Evolutionary conservation across 1,140 invertebrate genomes (phyloP).

Genomic region (Chlorops oryzae): DNA sequence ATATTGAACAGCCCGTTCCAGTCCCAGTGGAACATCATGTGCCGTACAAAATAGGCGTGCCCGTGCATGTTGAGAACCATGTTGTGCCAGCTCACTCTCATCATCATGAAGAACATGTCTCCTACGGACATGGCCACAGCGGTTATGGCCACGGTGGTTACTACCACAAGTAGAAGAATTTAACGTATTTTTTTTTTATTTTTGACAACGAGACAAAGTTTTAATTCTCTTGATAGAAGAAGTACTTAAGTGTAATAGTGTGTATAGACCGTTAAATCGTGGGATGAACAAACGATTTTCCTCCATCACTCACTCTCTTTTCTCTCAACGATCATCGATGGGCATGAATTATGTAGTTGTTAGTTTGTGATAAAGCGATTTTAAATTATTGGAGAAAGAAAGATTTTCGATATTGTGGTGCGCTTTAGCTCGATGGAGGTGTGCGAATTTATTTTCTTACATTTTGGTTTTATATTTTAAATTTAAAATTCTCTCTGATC

Average conservation of each 20-base stretch:
- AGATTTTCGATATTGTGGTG: no score
- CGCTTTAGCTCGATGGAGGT: background rate
- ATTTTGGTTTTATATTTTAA: background rate
- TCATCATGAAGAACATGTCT: constrained; percentile 24
- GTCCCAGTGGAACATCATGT: constrained; percentile 54
- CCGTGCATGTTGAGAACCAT: constrained; percentile 49
- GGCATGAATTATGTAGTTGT: constrained; percentile 11
- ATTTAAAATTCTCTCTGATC: no score
- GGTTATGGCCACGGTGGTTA: constrained; percentile 31
- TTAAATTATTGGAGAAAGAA: constrained; percentile 4
- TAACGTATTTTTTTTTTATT: no score
- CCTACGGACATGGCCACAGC: constrained; percentile 19
- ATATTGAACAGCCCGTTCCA: constrained; percentile 56
- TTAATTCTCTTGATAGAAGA: no score
- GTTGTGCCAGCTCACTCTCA: constrained; percentile 21
- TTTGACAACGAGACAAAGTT: no score
- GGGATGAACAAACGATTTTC: no score
- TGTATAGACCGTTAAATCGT: no score
- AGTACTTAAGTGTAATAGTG: no score
- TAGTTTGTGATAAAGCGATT: constrained; percentile 16
- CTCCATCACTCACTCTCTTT: no score
- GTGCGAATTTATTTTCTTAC: background rate
- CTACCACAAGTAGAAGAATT: constrained; percentile 40
- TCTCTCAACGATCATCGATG: no score
- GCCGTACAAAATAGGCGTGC: constrained; percentile 56